Evolutionary conservation across 1,140 invertebrate species (phyloP).

Genomic region (Cherax destructor): DNA sequence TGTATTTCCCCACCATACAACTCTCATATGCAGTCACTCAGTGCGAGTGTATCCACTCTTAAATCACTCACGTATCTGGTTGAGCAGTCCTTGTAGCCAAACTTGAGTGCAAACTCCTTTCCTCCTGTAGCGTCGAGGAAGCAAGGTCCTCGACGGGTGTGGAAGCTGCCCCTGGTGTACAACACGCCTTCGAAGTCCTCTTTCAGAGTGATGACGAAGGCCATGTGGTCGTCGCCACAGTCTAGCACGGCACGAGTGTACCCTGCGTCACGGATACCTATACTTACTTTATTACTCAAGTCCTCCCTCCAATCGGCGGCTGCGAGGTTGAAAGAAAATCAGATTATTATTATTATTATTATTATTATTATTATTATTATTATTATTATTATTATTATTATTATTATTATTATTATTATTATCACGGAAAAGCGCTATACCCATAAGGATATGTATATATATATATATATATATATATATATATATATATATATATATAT

Average conservation of each 20-base stretch:
- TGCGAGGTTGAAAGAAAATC: not conserved
- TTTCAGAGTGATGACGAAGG: conserved; percentile 76
- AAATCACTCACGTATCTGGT: conserved; percentile 76
- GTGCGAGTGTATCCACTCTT: no score
- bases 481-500: conserved; percentile 43
- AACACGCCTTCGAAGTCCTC: conserved; percentile 80
- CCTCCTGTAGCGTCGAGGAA: conserved; percentile 77
- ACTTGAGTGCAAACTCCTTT: conserved; percentile 78
- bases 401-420: not conserved
- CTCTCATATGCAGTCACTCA: no score
- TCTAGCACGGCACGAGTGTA: conserved; percentile 69
- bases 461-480: conserved; percentile 43
- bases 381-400: not conserved
- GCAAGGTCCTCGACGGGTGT: conserved; percentile 77
- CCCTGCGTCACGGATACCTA: conserved; percentile 67
- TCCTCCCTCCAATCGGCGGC: conserved; percentile 71
- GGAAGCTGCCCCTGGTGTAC: conserved; percentile 80
- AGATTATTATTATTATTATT: no score
- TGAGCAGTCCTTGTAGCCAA: conserved; percentile 79
- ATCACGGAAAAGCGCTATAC: not conserved
- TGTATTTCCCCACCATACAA: no score
- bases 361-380: no score
- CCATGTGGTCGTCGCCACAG: conserved; percentile 70
- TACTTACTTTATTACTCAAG: conserved; percentile 67
- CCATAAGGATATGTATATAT: conserved; percentile 25